Evolutionary conservation across 2,113 vertebrate genomes (phyloP), one percentile per base, ranked within the genome.

Genomic region (Terrapene triunguis): DNA sequence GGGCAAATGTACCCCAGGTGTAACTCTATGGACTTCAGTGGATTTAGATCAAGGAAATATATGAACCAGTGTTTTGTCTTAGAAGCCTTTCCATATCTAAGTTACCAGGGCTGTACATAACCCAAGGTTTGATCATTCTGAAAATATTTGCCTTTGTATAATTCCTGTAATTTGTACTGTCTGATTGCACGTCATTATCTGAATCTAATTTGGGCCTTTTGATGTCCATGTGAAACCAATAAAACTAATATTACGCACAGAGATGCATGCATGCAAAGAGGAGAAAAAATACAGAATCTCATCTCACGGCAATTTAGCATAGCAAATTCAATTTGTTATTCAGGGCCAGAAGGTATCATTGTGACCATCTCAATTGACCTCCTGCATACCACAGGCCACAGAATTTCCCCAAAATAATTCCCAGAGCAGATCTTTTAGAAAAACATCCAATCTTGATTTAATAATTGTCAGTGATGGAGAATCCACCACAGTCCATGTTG

Each of bases 1-100:
- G 85, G 5, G 5, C 85, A 80, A 88, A 42, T 42, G 47, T 69
- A 4, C 3, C 29, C 24, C 76, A 50, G 35, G 1, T 0, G 0
- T 24, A 57, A 17, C 72, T 93, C 82, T 53, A 8, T 4, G 82
- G 53, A 19, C 4, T 94, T n/a, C 62, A 16, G 14, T 32, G 16
- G 32, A 25, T 25, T 54, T 92, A 0, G 0, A 0, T 35, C 9
- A 57, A 89, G n/a, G 51, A 51, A 13, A 32, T 19, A 7, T 13
- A 42, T 2, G 2, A 85, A 90, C 84, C 3, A 7, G 6, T 0
- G 0, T 2, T 59, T 87, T 47, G 21, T 80, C 76, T 19, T n/a
- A 82, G 80, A 27, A 95, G 2, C 38, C 1, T 85, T 84, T 89
- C 79, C 54, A n/a, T 32, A 32, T 76, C 9, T 38, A 7, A 27